These are phyloP conservation scores for Trachymyrmex septentrionalis DNA, from an alignment of 1,140 invertebrate species.

Conservation along the genomic window DNA sequence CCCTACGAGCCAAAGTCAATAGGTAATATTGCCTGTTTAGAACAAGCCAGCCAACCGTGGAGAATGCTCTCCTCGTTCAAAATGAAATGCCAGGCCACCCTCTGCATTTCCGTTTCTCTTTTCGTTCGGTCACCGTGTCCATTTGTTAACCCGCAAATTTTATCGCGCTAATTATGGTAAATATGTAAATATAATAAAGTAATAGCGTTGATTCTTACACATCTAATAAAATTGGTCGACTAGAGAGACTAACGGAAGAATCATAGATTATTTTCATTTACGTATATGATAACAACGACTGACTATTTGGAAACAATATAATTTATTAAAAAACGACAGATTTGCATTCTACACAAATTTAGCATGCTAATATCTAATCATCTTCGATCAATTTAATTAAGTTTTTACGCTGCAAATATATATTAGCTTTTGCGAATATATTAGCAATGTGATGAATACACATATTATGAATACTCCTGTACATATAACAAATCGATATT, in stretches of 20 bases:
- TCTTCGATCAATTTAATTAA: neutral
- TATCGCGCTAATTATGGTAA: slow-evolving; percentile 35
- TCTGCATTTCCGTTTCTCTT: slow-evolving; percentile 45
- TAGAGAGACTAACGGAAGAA: neutral
- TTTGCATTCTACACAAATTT: neutral
- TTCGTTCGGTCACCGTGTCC: neutral
- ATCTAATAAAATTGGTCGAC: neutral
- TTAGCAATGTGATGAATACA: neutral
- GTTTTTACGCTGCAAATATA: neutral
- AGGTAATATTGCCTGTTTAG: slow-evolving; percentile 77
- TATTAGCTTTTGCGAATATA: neutral
- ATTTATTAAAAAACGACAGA: neutral
- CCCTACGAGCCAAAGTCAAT: slow-evolving; percentile 74
- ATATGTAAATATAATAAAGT: slow-evolving; percentile 15
- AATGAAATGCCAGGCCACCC: slow-evolving; percentile 66
- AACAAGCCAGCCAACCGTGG: slow-evolving; percentile 60
- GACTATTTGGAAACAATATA: neutral
- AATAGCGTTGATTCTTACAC: slow-evolving; percentile 22
- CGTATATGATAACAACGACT: neutral
- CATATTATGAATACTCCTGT: too few species aligned
- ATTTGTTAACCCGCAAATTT: slow-evolving; percentile 35
- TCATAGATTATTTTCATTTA: neutral
- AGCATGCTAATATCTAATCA: neutral
- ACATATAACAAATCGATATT: neutral
- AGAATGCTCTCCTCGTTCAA: slow-evolving; percentile 73